Base-by-base conservation (phyloP, 2,797 vertebrate genomes). In the Liparis tanakae region DNA sequence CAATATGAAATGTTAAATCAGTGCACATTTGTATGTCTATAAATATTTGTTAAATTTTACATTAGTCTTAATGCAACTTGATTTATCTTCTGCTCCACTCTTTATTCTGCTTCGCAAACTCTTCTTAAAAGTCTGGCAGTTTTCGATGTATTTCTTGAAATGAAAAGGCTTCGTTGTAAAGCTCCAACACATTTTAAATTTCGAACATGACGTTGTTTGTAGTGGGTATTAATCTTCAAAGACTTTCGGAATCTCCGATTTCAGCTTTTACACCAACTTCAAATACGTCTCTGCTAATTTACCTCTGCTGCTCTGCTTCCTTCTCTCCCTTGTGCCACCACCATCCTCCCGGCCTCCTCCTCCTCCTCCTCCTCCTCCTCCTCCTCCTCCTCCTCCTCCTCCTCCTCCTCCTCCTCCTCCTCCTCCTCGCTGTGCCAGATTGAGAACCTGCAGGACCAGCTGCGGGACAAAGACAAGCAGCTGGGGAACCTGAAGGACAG, bases 381-480 rank as follows among this genome's bases (percentile, higher is more conserved):
- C 51, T 17, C 5, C 9, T 5, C 1, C 62, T 48, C 10, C 71
- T n/a, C n/a, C 14, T 75, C 20, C 13, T 20, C 22, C 7, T 9
- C 17, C 56, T 18, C 1, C 62, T 48, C 10, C 71, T n/a, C 54
- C 20, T 46, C 54, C 51, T 17, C 5, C 9, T 5, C 1, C 62
- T 48, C 10, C 71, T n/a, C n/a, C 14, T 75, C 20, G 10, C 66
- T 59, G 58, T 67, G 22, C 64, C 83, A 95, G 94, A 95, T 95
- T 83, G 94, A 95, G 79, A 99, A 99, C 85, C 95, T 99, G 61
- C 97, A 98, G 91, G 97, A 99, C 86, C 98, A 99, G 89, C 94
- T 99, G 87, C 95, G 96, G 79, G 98, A 99, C 91, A 99, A 99
- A 94, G 97, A 99, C 91, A 99, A 99, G 85, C 98, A 99, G 68